A percentile compares a stretch with the other conserved stretches of the same genome.
These are phyloP conservation scores for Corvus moneduloides DNA, from an alignment of 2,113 vertebrate genomes.

Conservation along the genomic window DNA sequence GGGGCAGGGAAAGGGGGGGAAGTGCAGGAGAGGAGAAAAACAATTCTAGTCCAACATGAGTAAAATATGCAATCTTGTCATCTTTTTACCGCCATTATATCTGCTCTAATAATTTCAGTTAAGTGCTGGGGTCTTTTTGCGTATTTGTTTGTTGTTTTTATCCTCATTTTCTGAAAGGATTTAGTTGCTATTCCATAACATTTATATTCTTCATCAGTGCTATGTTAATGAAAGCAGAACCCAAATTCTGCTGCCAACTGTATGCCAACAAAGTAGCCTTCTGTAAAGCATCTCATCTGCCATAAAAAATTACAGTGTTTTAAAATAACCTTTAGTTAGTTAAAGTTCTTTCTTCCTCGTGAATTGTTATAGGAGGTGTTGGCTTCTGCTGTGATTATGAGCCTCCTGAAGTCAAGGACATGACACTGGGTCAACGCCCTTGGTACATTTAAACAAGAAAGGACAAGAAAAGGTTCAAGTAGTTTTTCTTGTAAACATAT, in stretches of 20 bases:
- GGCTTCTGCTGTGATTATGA: background rate
- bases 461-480: background rate
- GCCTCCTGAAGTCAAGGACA: background rate
- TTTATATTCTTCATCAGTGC: background rate
- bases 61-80: background rate
- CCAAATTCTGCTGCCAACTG: background rate
- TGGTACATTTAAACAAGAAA: background rate
- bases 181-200: background rate
- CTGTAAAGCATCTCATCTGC: background rate
- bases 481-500: background rate
- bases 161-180: background rate
- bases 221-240: background rate
- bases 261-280: background rate
- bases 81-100: background rate
- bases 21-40: background rate
- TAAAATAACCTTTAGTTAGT: background rate
- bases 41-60: background rate
- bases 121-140: background rate
- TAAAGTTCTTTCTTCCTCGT: background rate
- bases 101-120: background rate
- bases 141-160: background rate
- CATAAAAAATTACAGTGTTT: background rate
- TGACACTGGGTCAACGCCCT: background rate
- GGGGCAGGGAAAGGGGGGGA: accelerated
- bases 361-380: background rate